A percentile compares a stretch with the other conserved stretches of the same genome.
Conservation (phyloP, 53 echinoderm and acorn worm species). For the Echinarachnius parma region DNA sequence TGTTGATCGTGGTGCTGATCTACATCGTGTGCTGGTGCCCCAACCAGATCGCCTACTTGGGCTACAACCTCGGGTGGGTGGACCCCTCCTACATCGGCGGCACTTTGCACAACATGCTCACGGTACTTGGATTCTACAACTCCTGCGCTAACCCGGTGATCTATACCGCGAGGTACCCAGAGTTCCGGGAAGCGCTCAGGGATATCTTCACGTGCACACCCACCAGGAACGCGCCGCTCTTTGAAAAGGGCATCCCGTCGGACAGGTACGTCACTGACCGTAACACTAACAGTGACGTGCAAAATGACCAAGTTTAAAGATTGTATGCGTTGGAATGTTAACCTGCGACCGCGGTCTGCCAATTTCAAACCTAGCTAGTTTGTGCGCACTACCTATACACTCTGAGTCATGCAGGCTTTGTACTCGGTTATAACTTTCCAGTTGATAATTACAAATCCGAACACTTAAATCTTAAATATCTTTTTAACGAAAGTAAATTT, state of each 20-base stretch:
- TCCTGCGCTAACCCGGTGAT: slow-evolving; percentile 32
- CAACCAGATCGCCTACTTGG: slow-evolving; percentile 26
- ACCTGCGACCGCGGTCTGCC: too few relatives aligned
- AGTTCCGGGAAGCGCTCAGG: slow-evolving; percentile 14
- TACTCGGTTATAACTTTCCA: too few relatives aligned
- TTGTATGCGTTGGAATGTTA: too few relatives aligned
- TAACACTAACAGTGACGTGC: not conserved
- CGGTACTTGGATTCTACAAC: slow-evolving; percentile 20
- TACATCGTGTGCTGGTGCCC: slow-evolving; percentile 30
- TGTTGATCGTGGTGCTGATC: slow-evolving; percentile 21
- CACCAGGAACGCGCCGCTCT: not conserved
- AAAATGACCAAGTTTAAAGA: too few relatives aligned
- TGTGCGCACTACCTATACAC: too few relatives aligned
- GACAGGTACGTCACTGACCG: slow-evolving; percentile 17
- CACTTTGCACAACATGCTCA: slow-evolving; percentile 9
- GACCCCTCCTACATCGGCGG: slow-evolving; percentile 10
- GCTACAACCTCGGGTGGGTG: slow-evolving; percentile 32
- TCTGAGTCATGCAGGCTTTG: too few relatives aligned
- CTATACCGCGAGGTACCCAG: slow-evolving; percentile 17
- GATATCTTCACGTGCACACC: slow-evolving; percentile 22
- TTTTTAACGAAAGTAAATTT: too few relatives aligned
- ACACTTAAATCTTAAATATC: too few relatives aligned
- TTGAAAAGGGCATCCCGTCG: slow-evolving; percentile 20
- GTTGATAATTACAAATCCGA: too few relatives aligned
- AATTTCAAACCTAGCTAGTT: too few relatives aligned